Conservation (phyloP, 2,888 invertebrate species). For the Pseudoips prasinana region DNA sequence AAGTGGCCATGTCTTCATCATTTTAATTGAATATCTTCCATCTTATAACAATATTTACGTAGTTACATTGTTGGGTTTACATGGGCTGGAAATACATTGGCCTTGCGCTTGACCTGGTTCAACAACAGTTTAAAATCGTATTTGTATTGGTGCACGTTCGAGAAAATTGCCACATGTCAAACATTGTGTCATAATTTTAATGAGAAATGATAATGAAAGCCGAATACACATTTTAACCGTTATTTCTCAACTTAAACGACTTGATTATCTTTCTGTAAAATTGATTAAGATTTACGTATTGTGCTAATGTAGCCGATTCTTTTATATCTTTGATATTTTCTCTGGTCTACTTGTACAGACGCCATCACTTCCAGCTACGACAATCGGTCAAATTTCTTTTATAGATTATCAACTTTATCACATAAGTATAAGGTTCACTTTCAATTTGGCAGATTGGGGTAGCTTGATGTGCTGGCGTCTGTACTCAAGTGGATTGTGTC, state of each 20-base stretch:
- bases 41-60: too few relatives aligned
- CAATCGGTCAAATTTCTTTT: too few relatives aligned
- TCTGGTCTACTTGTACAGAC: conserved; percentile 12
- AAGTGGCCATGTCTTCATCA: too few relatives aligned
- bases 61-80: conserved; percentile 17
- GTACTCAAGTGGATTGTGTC: conserved; percentile 32
- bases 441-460: too few relatives aligned
- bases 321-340: conserved; percentile 11
- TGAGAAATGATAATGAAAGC: conserved; percentile 2
- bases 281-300: background rate
- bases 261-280: too few relatives aligned
- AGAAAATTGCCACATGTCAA: conserved; percentile 10
- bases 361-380: too few relatives aligned
- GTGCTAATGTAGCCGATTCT: background rate
- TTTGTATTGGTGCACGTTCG: conserved; percentile 7
- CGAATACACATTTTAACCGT: too few relatives aligned
- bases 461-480: too few relatives aligned
- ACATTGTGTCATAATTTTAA: conserved; percentile 8
- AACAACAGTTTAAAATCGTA: conserved; percentile 21
- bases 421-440: too few relatives aligned
- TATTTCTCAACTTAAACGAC: too few relatives aligned
- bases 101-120: conserved; percentile 54
- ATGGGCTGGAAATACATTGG: conserved; percentile 43
- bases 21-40: too few relatives aligned
- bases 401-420: too few relatives aligned